phyloP scores from a whole-genome alignment of 1,140 invertebrate species.

The Anthonomus grandis region DNA sequence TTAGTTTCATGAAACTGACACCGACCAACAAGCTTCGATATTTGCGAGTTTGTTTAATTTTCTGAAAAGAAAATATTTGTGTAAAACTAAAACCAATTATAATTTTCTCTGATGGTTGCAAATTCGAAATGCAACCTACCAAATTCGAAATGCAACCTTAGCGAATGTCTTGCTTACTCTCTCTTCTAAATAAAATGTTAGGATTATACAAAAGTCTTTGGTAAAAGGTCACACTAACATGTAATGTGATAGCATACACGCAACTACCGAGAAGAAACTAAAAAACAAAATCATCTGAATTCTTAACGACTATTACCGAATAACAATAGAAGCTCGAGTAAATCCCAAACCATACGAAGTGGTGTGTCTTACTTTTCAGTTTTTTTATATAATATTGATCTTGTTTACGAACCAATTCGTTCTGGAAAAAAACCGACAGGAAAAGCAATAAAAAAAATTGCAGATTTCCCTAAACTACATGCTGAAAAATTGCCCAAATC shows the following conservation, averaged over 20 bases:
- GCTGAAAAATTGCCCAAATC: background rate
- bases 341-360: background rate
- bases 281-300: background rate
- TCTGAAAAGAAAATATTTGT: background rate
- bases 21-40: background rate
- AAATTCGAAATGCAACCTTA: slow-evolving; percentile 26
- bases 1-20: no score
- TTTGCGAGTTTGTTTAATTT: background rate
- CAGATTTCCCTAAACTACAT: background rate
- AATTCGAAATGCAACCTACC: no score
- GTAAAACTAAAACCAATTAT: background rate
- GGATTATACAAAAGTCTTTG: slow-evolving; percentile 48
- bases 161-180: slow-evolving; percentile 43
- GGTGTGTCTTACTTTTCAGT: background rate
- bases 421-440: background rate
- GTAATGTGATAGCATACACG: slow-evolving; percentile 33
- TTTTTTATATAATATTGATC: background rate
- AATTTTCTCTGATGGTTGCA: slow-evolving; percentile 4
- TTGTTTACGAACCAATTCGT: background rate
- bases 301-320: background rate
- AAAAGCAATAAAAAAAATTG: no score
- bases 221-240: slow-evolving; percentile 44
- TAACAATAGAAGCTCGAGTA: background rate
- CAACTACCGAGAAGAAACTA: no score
- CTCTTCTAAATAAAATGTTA: slow-evolving; percentile 33